Conservation (phyloP, 2,113 vertebrate species). For the Lates calcarifer region DNA sequence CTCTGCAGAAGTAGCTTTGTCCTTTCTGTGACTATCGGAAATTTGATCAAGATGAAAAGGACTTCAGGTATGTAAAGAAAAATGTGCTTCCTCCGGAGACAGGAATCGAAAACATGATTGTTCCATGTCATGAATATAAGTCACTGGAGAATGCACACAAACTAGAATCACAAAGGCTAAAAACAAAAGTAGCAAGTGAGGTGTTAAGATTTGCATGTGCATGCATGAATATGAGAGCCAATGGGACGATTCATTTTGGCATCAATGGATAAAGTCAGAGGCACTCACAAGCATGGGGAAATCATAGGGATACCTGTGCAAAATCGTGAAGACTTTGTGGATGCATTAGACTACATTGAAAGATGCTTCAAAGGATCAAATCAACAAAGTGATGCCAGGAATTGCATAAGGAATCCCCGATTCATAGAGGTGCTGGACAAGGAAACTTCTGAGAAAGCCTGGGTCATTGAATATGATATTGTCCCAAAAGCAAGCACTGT, state of each 20-base stretch:
- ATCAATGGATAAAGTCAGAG: conserved; percentile 75
- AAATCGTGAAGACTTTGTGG: conserved; percentile 51
- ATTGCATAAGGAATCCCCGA: conserved; percentile 78
- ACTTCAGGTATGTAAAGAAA: conserved; percentile 80
- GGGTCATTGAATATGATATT: conserved; percentile 85
- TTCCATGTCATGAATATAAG: conserved; percentile 86
- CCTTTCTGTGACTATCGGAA: conserved; percentile 29
- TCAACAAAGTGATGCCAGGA: conserved; percentile 65
- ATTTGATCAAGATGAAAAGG: conserved; percentile 69
- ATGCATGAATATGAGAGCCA: conserved; percentile 85
- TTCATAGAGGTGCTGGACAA: conserved; percentile 83
- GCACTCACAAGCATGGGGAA: conserved; percentile 72
- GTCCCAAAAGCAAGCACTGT: conserved; percentile 74
- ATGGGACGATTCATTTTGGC: conserved; percentile 87
- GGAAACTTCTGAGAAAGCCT: conserved; percentile 67
- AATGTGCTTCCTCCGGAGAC: conserved; percentile 81
- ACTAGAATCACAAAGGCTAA: conserved; percentile 49
- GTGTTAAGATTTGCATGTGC: conserved; percentile 82
- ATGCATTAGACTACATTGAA: conserved; percentile 80
- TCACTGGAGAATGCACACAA: conserved; percentile 71
- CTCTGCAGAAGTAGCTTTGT: accelerated
- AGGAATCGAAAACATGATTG: conserved; percentile 75
- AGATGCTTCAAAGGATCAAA: conserved; percentile 56
- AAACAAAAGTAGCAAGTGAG: conserved; percentile 81
- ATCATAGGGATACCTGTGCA: conserved; percentile 69